Percentiles rank a stretch among this genome's conserved stretches.
phyloP scores from a whole-genome alignment of 2,113 vertebrate species.

The Trochalopteron elliotii region DNA sequence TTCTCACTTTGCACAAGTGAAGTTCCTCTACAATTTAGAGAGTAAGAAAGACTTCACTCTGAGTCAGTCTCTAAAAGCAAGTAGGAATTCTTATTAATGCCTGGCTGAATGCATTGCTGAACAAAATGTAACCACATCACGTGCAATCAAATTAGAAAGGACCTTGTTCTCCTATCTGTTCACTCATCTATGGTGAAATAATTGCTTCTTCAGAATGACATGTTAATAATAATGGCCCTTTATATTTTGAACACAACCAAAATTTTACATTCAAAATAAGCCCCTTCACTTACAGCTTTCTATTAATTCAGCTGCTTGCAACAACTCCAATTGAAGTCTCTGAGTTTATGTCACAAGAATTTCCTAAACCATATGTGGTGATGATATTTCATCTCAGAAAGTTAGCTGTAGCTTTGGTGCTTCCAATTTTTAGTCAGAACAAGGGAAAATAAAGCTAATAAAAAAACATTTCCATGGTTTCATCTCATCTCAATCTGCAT shows the following conservation, averaged over 20 bases:
- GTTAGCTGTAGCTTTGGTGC: not conserved
- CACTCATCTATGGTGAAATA: not conserved
- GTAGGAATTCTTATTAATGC: not conserved
- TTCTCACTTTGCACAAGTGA: not conserved
- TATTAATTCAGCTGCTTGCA: not conserved
- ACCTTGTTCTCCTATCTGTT: not conserved
- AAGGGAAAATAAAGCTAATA: not conserved
- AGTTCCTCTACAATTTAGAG: not conserved
- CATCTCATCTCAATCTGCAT: not conserved
- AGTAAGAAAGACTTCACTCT: not conserved
- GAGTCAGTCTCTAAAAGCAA: not conserved
- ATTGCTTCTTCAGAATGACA: slow-evolving; percentile 12
- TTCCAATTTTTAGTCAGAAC: not conserved
- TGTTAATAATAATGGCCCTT: not conserved
- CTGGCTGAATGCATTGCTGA: not conserved
- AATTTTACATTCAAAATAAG: not conserved
- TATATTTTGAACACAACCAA: not conserved
- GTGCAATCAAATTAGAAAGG: not conserved
- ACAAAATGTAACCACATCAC: not conserved
- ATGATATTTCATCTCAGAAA: not conserved
- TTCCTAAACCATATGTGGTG: not conserved
- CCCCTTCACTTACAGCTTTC: not conserved
- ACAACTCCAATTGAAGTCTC: not conserved
- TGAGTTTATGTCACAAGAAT: not conserved
- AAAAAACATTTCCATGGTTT: not conserved